These are phyloP conservation scores for Perithous albicinctus DNA, from an alignment of 2,888 invertebrate genomes.

Conservation along the genomic window DNA sequence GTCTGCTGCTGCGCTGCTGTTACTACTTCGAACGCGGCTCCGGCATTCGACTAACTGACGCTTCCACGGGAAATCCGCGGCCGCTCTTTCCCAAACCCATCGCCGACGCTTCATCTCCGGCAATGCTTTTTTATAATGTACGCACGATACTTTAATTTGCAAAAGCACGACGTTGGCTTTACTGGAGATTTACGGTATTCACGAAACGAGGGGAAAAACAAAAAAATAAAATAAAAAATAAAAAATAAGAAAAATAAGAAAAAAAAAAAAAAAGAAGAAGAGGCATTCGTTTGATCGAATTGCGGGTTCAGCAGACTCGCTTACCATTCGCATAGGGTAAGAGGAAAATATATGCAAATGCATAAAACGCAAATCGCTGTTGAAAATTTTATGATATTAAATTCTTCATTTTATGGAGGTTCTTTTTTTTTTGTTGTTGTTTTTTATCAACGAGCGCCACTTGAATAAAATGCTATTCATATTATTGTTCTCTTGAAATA, in stretches of 20 bases:
- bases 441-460: conserved; percentile 13
- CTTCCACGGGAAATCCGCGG: conserved; percentile 20
- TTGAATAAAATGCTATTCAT: neutral
- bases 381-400: neutral
- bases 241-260: too few species aligned
- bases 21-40: conserved; percentile 46
- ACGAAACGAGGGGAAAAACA: neutral
- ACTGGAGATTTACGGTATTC: neutral
- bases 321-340: too few species aligned
- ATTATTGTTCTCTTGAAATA: neutral
- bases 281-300: conserved; percentile 21
- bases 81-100: neutral
- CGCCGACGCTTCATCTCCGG: conserved; percentile 9
- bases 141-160: conserved; percentile 47
- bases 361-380: conserved; percentile 11
- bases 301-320: neutral
- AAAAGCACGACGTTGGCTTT: neutral
- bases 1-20: conserved; percentile 57
- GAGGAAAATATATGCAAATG: neutral
- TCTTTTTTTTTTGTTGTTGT: too few species aligned
- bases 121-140: conserved; percentile 20
- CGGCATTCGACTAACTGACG: conserved; percentile 38
- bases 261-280: neutral
- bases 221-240: conserved; percentile 7
- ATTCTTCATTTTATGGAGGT: neutral